Evolutionary conservation across 2,888 invertebrate species (phyloP).

Genomic region (Eupelmus urozonus): DNA sequence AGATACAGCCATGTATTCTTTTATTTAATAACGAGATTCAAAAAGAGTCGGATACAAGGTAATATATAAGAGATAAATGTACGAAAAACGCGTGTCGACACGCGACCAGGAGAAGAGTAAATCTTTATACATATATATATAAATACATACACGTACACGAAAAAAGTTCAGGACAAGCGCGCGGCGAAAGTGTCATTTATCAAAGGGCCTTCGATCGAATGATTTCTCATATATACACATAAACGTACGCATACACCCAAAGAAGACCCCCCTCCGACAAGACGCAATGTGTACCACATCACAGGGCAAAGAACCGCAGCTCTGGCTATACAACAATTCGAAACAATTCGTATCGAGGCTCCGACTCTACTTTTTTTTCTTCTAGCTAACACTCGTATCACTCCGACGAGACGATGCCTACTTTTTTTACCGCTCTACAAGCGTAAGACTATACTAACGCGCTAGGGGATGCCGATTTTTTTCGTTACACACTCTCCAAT

Average conservation of each 20-base stretch:
- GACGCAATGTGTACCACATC: no score
- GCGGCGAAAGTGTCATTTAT: conserved; percentile 45
- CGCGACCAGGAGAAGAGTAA: not conserved
- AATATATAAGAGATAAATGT: not conserved
- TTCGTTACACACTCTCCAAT: no score
- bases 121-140: conserved; percentile 8
- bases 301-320: no score
- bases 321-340: no score
- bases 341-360: no score
- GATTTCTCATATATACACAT: conserved; percentile 12
- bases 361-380: no score
- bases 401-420: no score
- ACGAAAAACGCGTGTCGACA: conserved; percentile 2
- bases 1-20: conserved; percentile 38
- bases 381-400: no score
- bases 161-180: not conserved
- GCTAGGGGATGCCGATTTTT: no score
- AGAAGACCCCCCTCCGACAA: conserved; percentile 33
- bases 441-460: no score
- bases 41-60: conserved; percentile 44
- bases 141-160: not conserved
- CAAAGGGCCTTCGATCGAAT: conserved; percentile 45
- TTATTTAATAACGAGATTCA: conserved; percentile 51
- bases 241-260: conserved; percentile 18
- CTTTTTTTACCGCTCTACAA: no score